phyloP scores from a whole-genome alignment of 2,113 vertebrate species.

The Microcebus jonahi region DNA sequence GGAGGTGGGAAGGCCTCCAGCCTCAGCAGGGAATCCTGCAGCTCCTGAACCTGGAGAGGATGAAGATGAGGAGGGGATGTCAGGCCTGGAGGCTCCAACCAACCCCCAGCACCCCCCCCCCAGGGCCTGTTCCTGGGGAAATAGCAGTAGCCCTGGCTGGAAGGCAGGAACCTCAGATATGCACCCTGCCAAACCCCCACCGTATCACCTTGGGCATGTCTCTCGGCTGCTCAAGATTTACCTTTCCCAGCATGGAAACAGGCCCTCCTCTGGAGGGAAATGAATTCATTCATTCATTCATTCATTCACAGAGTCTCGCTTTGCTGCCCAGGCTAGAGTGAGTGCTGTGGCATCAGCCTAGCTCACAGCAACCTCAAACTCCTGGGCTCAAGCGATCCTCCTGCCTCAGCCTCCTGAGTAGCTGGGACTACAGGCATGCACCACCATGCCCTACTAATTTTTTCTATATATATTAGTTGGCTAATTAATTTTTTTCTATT shows the following conservation, averaged over 20 bases:
- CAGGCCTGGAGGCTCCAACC: neutral
- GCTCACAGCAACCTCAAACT: too few relatives aligned
- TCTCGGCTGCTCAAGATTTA: neutral
- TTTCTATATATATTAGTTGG: too few relatives aligned
- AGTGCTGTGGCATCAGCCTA: too few relatives aligned
- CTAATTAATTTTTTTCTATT: too few relatives aligned
- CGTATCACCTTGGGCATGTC: neutral
- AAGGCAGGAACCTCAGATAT: neutral
- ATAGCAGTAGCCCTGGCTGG: neutral
- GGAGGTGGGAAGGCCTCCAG: slow-evolving; percentile 71
- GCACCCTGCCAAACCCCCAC: neutral
- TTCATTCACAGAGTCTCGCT: too few relatives aligned
- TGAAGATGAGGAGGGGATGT: fast-evolving
- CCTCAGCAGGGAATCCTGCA: slow-evolving; percentile 85
- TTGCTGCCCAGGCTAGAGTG: too few relatives aligned
- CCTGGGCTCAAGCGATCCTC: too few relatives aligned
- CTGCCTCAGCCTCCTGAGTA: too few relatives aligned
- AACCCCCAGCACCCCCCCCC: neutral
- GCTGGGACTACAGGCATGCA: too few relatives aligned
- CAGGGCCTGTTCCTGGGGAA: neutral
- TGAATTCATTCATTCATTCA: neutral
- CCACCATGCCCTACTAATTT: too few relatives aligned
- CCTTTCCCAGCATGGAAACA: neutral
- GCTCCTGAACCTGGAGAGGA: slow-evolving; percentile 82
- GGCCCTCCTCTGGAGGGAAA: neutral